These are phyloP conservation scores for Caenorhabditis uteleia DNA, from an alignment of 2,888 invertebrate species.

Conservation along the genomic window DNA sequence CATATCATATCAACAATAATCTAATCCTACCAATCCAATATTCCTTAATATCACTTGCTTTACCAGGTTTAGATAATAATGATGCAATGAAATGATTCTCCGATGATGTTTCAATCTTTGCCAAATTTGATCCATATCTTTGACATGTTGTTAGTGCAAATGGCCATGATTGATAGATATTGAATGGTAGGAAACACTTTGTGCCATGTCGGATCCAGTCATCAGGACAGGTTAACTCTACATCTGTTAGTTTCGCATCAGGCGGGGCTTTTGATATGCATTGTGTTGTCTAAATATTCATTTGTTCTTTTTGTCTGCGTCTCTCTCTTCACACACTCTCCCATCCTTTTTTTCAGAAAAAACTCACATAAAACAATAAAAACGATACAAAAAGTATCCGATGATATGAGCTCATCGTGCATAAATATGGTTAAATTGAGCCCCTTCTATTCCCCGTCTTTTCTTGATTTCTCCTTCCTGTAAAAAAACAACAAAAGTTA, in stretches of 20 bases:
- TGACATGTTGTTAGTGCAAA: conserved; percentile 67
- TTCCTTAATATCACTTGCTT: conserved; percentile 42
- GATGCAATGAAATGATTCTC: conserved; percentile 89
- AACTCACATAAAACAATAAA: too few relatives aligned
- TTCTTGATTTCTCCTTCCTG: too few relatives aligned
- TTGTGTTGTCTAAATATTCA: conserved; percentile 14
- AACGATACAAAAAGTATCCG: too few relatives aligned
- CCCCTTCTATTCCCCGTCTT: too few relatives aligned
- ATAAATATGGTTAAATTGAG: too few relatives aligned
- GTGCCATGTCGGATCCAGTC: conserved; percentile 64
- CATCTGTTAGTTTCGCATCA: conserved; percentile 36
- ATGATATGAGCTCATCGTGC: too few relatives aligned
- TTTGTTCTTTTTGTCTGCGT: too few relatives aligned
- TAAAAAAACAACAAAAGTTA: too few relatives aligned
- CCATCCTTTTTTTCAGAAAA: too few relatives aligned
- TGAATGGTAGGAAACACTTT: conserved; percentile 63
- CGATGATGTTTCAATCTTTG: conserved; percentile 85
- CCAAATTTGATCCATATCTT: conserved; percentile 92
- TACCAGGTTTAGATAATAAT: conserved; percentile 75
- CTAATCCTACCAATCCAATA: conserved; percentile 61
- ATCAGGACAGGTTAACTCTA: conserved; percentile 61
- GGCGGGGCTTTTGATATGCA: conserved; percentile 15
- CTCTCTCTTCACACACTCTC: too few relatives aligned
- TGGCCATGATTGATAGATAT: conserved; percentile 65
- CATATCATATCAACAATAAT: conserved; percentile 1